Evolutionary conservation across 2,113 vertebrate species (phyloP).

Genomic region (Pantherophis guttatus): DNA sequence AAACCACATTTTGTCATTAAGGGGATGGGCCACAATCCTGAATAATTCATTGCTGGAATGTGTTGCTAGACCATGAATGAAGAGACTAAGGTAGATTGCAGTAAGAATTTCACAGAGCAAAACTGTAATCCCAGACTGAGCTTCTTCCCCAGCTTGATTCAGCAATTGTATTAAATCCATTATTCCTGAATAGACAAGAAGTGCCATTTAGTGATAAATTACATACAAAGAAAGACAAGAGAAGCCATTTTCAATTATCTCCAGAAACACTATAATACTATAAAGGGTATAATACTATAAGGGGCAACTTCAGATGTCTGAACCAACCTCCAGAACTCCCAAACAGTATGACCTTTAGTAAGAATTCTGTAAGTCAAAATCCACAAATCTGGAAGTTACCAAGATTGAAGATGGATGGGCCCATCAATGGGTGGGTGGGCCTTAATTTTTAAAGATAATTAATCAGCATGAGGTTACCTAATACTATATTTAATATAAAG

Average conservation of each 20-base stretch:
- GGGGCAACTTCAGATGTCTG: background rate
- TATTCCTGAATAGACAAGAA: conserved; percentile 73
- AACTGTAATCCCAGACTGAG: conserved; percentile 85
- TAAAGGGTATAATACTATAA: background rate
- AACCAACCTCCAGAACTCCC: background rate
- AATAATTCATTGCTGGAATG: conserved; percentile 93
- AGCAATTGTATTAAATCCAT: conserved; percentile 77
- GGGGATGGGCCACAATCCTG: conserved; percentile 89
- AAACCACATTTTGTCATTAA: conserved; percentile 92
- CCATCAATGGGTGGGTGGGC: background rate
- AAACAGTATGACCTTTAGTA: background rate
- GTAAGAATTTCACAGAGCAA: conserved; percentile 95
- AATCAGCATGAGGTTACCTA: background rate
- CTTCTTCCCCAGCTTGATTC: conserved; percentile 89
- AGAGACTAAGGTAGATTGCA: conserved; percentile 91
- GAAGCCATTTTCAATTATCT: background rate
- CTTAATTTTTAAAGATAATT: background rate
- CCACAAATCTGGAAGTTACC: background rate
- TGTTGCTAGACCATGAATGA: conserved; percentile 93
- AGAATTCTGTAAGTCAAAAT: background rate
- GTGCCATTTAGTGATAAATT: background rate
- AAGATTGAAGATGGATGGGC: background rate
- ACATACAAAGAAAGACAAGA: background rate
- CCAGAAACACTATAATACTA: background rate
- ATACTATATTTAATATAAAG: background rate